Percentiles rank a stretch among this genome's conserved stretches.
Evolutionary conservation across 2,113 vertebrate genomes (phyloP).

Genomic region (Urocynchramus pylzowi): DNA sequence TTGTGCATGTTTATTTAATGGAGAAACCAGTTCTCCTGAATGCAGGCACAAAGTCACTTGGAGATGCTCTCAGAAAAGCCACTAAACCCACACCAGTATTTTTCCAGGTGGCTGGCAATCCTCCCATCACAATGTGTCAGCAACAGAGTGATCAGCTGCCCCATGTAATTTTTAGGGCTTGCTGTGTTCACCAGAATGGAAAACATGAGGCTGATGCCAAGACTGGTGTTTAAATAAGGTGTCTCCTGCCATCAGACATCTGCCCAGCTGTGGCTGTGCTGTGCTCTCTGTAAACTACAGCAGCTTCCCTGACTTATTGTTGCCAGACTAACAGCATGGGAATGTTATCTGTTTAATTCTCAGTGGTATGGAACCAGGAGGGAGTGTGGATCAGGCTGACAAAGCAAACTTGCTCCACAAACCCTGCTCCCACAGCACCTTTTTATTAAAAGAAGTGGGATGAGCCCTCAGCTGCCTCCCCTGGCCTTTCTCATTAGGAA

Average conservation of each 20-base stretch:
- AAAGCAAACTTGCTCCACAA: background rate
- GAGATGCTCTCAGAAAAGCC: background rate
- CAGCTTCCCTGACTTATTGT: background rate
- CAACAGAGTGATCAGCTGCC: background rate
- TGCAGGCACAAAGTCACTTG: background rate
- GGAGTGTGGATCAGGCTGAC: background rate
- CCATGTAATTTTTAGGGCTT: background rate
- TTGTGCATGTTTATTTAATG: rapidly evolving
- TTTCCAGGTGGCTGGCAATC: background rate
- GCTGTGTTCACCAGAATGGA: background rate
- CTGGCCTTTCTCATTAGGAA: background rate
- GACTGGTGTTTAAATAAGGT: background rate
- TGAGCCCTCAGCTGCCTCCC: background rate
- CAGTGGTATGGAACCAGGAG: background rate
- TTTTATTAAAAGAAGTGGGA: conserved; percentile 4
- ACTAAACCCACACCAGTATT: background rate
- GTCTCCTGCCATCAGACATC: background rate
- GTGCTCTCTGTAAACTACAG: background rate
- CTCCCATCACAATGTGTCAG: background rate
- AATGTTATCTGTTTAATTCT: background rate
- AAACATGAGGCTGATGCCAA: background rate
- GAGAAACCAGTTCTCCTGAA: background rate
- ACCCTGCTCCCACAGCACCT: background rate
- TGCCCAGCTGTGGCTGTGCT: background rate
- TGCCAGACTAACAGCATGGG: background rate